A percentile compares a stretch with the other conserved stretches of the same genome.
phyloP scores from a whole-genome alignment of 2,113 vertebrate genomes.

The Oryzias curvinotus region DNA sequence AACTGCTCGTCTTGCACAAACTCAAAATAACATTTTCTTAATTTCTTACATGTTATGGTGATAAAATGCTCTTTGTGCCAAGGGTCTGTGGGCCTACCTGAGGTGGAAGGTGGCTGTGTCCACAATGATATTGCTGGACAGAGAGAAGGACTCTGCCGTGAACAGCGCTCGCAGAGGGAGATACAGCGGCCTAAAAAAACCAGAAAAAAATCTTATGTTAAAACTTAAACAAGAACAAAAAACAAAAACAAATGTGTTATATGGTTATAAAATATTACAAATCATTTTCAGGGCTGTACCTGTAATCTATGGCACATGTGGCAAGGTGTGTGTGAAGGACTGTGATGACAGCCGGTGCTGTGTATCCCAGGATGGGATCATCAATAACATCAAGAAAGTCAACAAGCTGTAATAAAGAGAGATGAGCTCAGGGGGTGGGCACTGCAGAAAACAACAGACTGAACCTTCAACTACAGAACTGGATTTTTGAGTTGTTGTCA shows the following conservation, averaged over 20 bases:
- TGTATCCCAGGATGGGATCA: slow-evolving; percentile 89
- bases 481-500: neutral
- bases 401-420: slow-evolving; percentile 75
- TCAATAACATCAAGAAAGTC: slow-evolving; percentile 90
- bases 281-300: slow-evolving; percentile 62
- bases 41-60: too few relatives aligned
- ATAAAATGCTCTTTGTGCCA: too few relatives aligned
- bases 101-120: slow-evolving; percentile 92
- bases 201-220: neutral
- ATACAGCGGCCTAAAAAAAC: slow-evolving; percentile 83
- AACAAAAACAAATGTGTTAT: too few relatives aligned
- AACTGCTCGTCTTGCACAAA: too few relatives aligned
- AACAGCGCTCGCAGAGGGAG: slow-evolving; percentile 84
- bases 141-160: slow-evolving; percentile 88
- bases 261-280: neutral
- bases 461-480: neutral
- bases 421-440: slow-evolving; percentile 1
- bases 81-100: slow-evolving; percentile 75
- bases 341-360: slow-evolving; percentile 86
- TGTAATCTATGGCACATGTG: slow-evolving; percentile 89
- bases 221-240: neutral
- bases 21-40: too few relatives aligned
- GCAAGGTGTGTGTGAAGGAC: slow-evolving; percentile 88
- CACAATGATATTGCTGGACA: slow-evolving; percentile 92
- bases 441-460: neutral